Conservation (phyloP, 1,140 invertebrate genomes). For the Linepithema humile region DNA sequence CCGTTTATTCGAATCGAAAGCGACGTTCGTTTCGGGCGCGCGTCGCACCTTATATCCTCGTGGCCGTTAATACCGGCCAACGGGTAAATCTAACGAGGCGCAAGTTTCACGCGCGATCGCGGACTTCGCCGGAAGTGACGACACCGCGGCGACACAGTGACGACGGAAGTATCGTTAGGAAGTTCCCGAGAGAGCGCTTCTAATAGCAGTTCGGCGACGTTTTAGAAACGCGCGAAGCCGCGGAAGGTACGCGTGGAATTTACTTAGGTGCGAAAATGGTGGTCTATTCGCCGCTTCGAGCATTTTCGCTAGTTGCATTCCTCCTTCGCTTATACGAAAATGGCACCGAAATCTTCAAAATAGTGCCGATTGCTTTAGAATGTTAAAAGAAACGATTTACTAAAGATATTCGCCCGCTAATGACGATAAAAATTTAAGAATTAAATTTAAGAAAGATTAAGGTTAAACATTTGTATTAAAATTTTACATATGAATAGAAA, state of each 20-base stretch:
- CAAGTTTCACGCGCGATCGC: constrained; percentile 48
- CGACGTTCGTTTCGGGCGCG: constrained; percentile 11
- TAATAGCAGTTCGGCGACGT: constrained; percentile 45
- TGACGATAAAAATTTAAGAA: background rate
- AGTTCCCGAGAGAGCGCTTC: constrained; percentile 23
- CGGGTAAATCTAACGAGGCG: constrained; percentile 47
- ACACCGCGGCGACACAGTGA: background rate
- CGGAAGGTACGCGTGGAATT: constrained; percentile 57
- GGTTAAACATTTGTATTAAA: no score
- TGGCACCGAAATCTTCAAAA: no score
- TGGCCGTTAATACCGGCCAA: constrained; percentile 21
- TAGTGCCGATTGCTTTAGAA: background rate
- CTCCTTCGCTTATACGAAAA: constrained; percentile 20
- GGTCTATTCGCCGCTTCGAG: constrained; percentile 55
- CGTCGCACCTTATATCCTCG: background rate
- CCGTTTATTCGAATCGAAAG: constrained; percentile 12
- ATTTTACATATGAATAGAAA: background rate
- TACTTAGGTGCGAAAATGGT: constrained; percentile 54
- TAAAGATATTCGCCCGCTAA: background rate
- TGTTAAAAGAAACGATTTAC: background rate
- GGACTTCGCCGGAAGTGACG: constrained; percentile 5
- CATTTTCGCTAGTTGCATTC: constrained; percentile 64
- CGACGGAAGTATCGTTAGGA: constrained; percentile 50
- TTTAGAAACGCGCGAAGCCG: constrained; percentile 20
- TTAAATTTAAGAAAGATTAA: no score